A percentile compares a stretch with the other conserved stretches of the same genome.
These are phyloP conservation scores for Grammomys dolichurus DNA, from an alignment of 2,113 vertebrate genomes.

Conservation along the genomic window DNA sequence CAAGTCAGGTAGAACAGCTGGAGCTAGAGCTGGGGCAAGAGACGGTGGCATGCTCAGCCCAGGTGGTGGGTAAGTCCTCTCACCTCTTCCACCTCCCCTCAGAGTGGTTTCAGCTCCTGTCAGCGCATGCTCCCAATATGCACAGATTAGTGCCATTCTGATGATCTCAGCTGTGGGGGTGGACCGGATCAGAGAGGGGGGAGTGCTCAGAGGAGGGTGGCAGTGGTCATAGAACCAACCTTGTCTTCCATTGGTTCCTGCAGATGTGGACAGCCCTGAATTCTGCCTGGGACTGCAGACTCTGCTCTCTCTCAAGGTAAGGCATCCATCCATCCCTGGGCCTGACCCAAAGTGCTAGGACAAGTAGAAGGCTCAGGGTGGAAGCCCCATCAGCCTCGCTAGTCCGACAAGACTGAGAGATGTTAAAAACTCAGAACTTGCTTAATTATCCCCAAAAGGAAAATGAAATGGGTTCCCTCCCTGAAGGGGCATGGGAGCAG, in stretches of 20 bases:
- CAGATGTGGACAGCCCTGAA: conserved; percentile 92
- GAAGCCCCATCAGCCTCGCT: not conserved
- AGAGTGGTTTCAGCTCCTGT: not conserved
- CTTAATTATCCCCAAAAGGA: not conserved
- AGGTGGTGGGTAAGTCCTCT: conserved; percentile 91
- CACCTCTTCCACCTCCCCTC: not conserved
- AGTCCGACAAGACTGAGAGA: not conserved
- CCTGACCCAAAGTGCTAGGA: not conserved
- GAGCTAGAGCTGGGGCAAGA: conserved; percentile 92
- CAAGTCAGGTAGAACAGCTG: conserved; percentile 87
- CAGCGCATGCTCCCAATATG: not conserved
- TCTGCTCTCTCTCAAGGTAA: conserved; percentile 94
- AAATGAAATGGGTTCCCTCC: not conserved
- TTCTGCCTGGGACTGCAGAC: conserved; percentile 95
- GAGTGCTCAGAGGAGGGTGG: not conserved
- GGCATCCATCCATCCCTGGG: conserved; percentile 17
- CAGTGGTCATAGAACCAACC: not conserved
- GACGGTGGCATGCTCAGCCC: conserved; percentile 90
- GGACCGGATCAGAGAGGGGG: not conserved
- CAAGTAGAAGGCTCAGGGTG: not conserved
- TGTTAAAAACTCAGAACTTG: not conserved
- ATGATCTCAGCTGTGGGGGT: not conserved
- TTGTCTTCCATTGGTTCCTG: conserved; percentile 66
- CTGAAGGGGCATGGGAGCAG: not conserved
- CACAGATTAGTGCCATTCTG: not conserved